Evolutionary conservation across 2,888 invertebrate species (phyloP).

Genomic region (Stomorhina lunata): DNA sequence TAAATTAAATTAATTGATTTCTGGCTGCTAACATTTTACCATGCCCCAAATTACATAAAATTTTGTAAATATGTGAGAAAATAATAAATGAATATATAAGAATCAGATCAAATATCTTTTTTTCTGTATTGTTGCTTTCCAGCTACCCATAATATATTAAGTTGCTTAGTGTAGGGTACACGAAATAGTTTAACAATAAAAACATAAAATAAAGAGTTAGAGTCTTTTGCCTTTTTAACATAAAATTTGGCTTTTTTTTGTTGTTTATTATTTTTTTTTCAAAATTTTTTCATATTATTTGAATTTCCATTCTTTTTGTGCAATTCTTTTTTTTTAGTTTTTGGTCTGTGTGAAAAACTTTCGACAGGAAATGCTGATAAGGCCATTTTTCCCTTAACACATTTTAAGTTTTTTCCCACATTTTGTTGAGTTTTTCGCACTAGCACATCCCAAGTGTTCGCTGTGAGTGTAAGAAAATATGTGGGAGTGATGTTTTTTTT

Average conservation of each 20-base stretch:
- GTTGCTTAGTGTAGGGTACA: conserved; percentile 1
- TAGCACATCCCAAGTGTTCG: conserved; percentile 67
- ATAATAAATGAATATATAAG: too few relatives aligned
- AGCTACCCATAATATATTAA: too few relatives aligned
- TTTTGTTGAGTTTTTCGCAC: conserved; percentile 38
- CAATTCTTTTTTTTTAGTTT: conserved; percentile 13
- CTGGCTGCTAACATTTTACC: too few relatives aligned
- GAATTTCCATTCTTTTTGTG: conserved; percentile 34
- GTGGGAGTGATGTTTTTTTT: conserved; percentile 48
- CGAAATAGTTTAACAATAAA: too few relatives aligned
- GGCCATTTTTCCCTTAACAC: conserved; percentile 74
- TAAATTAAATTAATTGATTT: too few relatives aligned
- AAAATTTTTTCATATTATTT: conserved; percentile 26
- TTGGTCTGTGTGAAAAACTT: conserved; percentile 75
- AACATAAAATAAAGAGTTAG: background rate
- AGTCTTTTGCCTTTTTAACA: background rate
- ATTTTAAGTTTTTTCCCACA: conserved; percentile 64
- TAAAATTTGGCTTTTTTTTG: conserved; percentile 3
- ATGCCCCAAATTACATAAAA: too few relatives aligned
- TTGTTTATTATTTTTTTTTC: conserved; percentile 26
- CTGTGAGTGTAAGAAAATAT: conserved; percentile 62
- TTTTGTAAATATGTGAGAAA: too few relatives aligned
- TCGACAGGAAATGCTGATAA: conserved; percentile 80
- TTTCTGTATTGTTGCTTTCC: too few relatives aligned
- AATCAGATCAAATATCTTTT: too few relatives aligned